Conservation (phyloP, 2,888 invertebrate genomes). For the Clitarchus hookeri region DNA sequence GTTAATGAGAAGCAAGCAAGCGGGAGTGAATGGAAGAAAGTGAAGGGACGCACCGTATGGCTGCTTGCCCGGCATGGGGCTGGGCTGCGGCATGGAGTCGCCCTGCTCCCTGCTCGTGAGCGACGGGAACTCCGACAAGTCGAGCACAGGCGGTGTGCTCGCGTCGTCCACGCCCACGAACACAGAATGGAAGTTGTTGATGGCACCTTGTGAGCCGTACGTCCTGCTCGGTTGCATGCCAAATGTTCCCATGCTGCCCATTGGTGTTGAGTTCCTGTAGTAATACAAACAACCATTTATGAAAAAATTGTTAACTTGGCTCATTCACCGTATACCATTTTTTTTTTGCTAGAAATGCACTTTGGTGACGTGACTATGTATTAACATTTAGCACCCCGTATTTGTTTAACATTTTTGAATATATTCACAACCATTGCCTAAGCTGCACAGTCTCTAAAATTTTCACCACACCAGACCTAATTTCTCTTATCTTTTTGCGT, state of each 20-base stretch:
- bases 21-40: too few species aligned
- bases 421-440: too few species aligned
- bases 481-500: too few species aligned
- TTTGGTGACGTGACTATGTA: too few species aligned
- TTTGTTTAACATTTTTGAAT: too few species aligned
- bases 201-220: constrained; percentile 57
- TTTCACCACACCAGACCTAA: too few species aligned
- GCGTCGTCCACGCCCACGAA: constrained; percentile 76
- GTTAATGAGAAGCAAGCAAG: too few species aligned
- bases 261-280: constrained; percentile 62
- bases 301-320: background rate
- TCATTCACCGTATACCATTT: too few species aligned
- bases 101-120: constrained; percentile 72
- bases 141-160: constrained; percentile 83
- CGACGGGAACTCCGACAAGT: constrained; percentile 92
- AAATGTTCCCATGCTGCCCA: constrained; percentile 67
- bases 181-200: constrained; percentile 75
- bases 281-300: constrained; percentile 42
- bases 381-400: too few species aligned
- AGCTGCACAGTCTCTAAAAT: too few species aligned
- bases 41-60: constrained; percentile 77
- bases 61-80: constrained; percentile 88
- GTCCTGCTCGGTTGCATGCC: constrained; percentile 62
- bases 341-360: too few species aligned
- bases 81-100: constrained; percentile 71